Evolutionary conservation across 2,888 invertebrate species (phyloP), one percentile per base, ranked within the genome.

Genomic region (Leptopilina drosophilae): DNA sequence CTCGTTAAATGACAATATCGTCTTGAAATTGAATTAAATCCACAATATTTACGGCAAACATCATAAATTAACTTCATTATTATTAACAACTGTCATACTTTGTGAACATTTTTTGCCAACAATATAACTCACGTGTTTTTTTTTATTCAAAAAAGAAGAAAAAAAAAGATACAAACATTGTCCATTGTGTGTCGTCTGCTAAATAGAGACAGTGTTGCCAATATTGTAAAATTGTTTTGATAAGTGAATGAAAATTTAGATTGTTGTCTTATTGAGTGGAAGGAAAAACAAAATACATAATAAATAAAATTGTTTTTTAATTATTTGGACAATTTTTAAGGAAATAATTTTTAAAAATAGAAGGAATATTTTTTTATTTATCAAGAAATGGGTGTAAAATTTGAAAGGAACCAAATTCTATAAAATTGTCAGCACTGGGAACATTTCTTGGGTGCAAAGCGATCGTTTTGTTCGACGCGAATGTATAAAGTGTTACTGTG

Each of bases 401-500:
- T 42, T 8, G 42, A 42, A 42, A 42, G 42, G 8, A 8, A 42
- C 8, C 15, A 67, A 15, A 7, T 73, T 73, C 53, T 56, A 9
- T 40, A 33, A 11, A 33, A 56, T 73, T 73, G 73, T 56, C 26
- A 56, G n/a, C 53, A 14, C 11, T 49, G 33, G 26, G n/a, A 56
- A 73, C 56, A 33, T 73, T 73, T 73, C 73, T 73, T 49, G 12
- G 9, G 49, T 73, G 56, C n/a, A 33, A 73, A 73, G 73, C 53
- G 56, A 73, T 73, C 73, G 73, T 73, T 69, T 73, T 73, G 56
- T 73, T 73, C 56, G 73, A 73, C 53, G 40, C 26, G 33, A 69
- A 49, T 49, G 11, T 49, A n/a, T n/a, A 14, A 59, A 59, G 62
- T 62, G 33, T 33, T 33, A 20, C 33, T 56, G 33, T 12, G 6